A percentile compares a stretch with the other conserved stretches of the same genome.
phyloP scores from a whole-genome alignment of 2,888 invertebrate species.

The Ramazzottius varieornatus region DNA sequence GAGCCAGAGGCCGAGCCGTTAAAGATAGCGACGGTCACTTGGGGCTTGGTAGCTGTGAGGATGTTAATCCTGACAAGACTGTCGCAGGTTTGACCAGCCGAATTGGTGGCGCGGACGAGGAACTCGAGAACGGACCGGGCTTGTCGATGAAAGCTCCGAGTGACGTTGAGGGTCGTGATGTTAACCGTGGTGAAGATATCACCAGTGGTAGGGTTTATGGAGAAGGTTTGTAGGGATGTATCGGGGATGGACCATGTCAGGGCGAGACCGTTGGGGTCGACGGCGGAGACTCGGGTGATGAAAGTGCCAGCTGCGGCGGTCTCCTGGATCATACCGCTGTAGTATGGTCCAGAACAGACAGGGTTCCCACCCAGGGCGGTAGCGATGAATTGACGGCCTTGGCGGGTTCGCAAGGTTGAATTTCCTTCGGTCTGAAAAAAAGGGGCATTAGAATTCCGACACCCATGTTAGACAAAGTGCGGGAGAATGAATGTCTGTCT shows the following conservation, averaged over 20 bases:
- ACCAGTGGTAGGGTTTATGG: background rate
- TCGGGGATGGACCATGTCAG: background rate
- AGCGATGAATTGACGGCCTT: no score
- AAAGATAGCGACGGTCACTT: background rate
- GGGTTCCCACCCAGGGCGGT: no score
- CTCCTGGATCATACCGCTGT: background rate
- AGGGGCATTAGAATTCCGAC: no score
- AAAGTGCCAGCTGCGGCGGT: background rate
- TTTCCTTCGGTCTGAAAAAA: no score
- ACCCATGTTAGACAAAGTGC: no score
- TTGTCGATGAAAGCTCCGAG: background rate
- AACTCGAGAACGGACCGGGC: background rate
- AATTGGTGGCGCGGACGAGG: background rate
- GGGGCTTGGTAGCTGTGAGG: background rate
- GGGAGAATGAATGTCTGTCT: no score
- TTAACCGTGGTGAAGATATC: background rate
- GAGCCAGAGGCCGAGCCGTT: background rate
- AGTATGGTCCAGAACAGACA: background rate
- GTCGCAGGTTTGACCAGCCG: background rate
- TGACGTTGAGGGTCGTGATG: background rate
- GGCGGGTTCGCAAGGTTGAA: no score
- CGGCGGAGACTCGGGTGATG: background rate
- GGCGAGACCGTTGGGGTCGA: background rate
- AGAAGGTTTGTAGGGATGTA: background rate
- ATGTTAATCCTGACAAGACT: background rate